Percentiles rank a stretch among this genome's conserved stretches.
These are phyloP conservation scores for Orientallactaga bullata DNA, from an alignment of 2,113 vertebrate genomes.

Conservation along the genomic window DNA sequence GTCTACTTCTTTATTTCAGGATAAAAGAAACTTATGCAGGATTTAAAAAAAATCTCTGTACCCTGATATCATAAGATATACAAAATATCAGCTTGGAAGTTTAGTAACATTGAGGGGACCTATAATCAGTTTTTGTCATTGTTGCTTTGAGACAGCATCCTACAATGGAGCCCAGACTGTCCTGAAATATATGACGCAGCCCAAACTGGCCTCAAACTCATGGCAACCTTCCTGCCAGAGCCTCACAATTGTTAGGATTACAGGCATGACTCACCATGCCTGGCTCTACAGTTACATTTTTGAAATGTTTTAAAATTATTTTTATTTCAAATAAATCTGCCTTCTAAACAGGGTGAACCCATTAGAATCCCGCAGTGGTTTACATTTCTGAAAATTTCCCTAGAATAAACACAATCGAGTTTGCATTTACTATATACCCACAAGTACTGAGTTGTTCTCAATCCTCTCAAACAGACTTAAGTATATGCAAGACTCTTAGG, in stretches of 20 bases:
- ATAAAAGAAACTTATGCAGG: no score
- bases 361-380: not conserved
- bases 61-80: no score
- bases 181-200: no score
- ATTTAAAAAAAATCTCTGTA: no score
- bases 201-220: no score
- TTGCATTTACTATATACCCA: not conserved
- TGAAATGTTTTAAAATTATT: not conserved
- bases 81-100: not conserved
- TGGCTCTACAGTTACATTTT: no score
- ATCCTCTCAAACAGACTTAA: not conserved
- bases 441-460: not conserved
- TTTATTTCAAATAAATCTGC: not conserved
- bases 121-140: not conserved
- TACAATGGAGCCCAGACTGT: no score
- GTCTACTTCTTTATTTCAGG: no score
- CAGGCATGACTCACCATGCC: no score
- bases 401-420: not conserved
- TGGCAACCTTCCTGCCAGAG: no score
- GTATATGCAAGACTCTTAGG: not conserved
- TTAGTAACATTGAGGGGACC: not conserved
- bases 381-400: not conserved
- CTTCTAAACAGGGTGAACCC: not conserved
- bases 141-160: no score
- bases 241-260: no score